Evolutionary conservation across 2,888 invertebrate species (phyloP).

Genomic region (Neoaliturus tenellus): DNA sequence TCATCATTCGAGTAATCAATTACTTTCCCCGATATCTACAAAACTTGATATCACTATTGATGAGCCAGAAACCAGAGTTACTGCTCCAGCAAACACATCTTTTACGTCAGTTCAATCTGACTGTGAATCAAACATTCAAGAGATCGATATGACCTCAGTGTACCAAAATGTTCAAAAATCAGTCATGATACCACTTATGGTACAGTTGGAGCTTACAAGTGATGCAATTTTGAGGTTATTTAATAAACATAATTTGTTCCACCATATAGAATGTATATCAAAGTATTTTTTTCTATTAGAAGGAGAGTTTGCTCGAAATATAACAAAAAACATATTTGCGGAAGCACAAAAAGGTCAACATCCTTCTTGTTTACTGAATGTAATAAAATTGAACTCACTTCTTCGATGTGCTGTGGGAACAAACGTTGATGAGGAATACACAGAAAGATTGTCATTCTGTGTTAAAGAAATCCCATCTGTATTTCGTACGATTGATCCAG

Average conservation of each 20-base stretch:
- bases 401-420: constrained; percentile 34
- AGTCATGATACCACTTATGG: constrained; percentile 41
- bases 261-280: constrained; percentile 55
- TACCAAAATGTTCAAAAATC: constrained; percentile 54
- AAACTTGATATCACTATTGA: not conserved
- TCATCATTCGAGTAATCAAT: not conserved
- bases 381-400: constrained; percentile 43
- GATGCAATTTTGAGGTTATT: constrained; percentile 54
- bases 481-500: constrained; percentile 52
- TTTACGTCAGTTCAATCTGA: not conserved
- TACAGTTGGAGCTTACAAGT: constrained; percentile 37
- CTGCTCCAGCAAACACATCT: not conserved
- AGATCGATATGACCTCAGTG: constrained; percentile 37
- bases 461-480: constrained; percentile 50
- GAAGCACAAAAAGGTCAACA: constrained; percentile 48
- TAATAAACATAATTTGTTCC: constrained; percentile 49
- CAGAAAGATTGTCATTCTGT: constrained; percentile 54
- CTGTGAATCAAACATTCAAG: not conserved
- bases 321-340: constrained; percentile 48
- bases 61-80: not conserved
- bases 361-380: constrained; percentile 47
- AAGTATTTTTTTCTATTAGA: constrained; percentile 57
- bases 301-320: constrained; percentile 54
- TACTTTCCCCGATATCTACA: not conserved
- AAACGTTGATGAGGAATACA: constrained; percentile 26